Base-by-base conservation (phyloP, 2,797 vertebrate genomes). In the Okamejei kenojei region DNA sequence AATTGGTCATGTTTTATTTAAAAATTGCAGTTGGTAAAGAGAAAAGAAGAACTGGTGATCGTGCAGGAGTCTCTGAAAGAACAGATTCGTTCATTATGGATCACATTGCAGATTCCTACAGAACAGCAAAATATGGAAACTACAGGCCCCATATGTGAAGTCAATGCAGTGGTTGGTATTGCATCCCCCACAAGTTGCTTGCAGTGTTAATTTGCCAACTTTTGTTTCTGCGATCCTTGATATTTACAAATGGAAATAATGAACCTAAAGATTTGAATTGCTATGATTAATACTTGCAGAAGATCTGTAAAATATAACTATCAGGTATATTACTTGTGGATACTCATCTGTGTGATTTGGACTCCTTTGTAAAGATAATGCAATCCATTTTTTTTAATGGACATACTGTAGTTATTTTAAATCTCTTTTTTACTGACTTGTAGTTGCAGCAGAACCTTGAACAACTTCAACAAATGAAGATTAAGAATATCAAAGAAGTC, bases 401-500 rank as follows among this genome's bases (percentile, higher is more conserved):
- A 54, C 45, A 54, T 54, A 54, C 5, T 7, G 45, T 54, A 6
- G 45, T 6, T 54, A 6, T 54, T 54, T 6, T 6, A 45, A 45
- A 45, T 2, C 0, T 3, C 2, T 54, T 54, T 54, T 9, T 92
- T 11, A 58, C 17, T 54, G 61, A 38, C 38, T 91, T 45, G 4
- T 93, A 96, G 96, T 96, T 95, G 95, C 94, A 95, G 94, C 93
- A 93, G 9, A 94, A 95, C 80, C 94, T 96, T 74, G 93, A 94
- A 38, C 94, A 93, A 84, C 94, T 96, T 32, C 94, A 95, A 45
- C 94, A 95, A 32, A 93, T 95, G 58, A 96, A 96, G 94, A 95
- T 93, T 80, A 93, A 94, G n/a, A 94, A 94, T 65, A 88, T 96
- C 63, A 95, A 96, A 94, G 94, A 95, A 58, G 95, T 96, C 19